Conservation (phyloP, 2,797 vertebrate genomes). For the Anguilla marmorata region DNA sequence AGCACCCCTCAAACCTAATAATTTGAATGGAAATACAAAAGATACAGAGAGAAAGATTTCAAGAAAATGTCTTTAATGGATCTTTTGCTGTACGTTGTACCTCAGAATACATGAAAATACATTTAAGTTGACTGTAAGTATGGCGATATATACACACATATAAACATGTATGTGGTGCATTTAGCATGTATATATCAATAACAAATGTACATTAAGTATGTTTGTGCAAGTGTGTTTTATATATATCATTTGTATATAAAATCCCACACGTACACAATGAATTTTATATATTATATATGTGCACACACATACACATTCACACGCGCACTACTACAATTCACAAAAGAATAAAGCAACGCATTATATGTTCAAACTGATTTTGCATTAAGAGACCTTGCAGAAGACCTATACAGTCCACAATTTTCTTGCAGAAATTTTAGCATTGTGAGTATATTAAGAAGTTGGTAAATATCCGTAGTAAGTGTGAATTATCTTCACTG, state of each 20-base stretch:
- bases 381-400: constrained; percentile 75
- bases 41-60: constrained; percentile 58
- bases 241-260: constrained; percentile 75
- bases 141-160: constrained; percentile 77
- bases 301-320: constrained; percentile 73
- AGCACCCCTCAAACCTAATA: constrained; percentile 9
- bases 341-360: constrained; percentile 76
- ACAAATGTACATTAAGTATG: constrained; percentile 72
- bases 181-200: constrained; percentile 74
- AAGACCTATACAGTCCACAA: constrained; percentile 76
- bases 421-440: constrained; percentile 73
- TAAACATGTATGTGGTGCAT: constrained; percentile 74
- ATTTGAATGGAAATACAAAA: constrained; percentile 37
- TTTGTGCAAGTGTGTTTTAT: constrained; percentile 74
- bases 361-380: constrained; percentile 66
- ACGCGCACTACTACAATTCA: constrained; percentile 72
- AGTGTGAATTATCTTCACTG: constrained; percentile 66
- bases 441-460: constrained; percentile 76
- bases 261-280: constrained; percentile 64
- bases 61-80: constrained; percentile 80
- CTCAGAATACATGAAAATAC: constrained; percentile 78
- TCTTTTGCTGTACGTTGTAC: constrained; percentile 71
- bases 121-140: constrained; percentile 74
- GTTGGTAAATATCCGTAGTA: constrained; percentile 76
- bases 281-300: constrained; percentile 57